phyloP scores from a whole-genome alignment of 2,888 invertebrate species.

The Theretra japonica region DNA sequence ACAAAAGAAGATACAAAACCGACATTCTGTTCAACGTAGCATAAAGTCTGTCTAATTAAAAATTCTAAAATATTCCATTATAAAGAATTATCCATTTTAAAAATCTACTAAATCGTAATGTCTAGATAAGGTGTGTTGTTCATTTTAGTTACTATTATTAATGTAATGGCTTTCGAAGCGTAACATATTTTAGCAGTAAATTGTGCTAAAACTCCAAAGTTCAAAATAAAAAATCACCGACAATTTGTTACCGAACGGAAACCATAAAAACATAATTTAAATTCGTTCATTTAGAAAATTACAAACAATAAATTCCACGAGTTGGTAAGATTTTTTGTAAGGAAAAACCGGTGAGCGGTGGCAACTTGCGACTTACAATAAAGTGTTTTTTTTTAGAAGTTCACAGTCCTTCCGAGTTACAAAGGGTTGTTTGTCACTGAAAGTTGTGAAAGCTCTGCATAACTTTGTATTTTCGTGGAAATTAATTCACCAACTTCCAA shows the following conservation, averaged over 20 bases:
- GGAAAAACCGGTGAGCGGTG: not conserved
- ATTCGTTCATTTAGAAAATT: slow-evolving; percentile 15
- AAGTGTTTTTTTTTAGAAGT: slow-evolving; percentile 5
- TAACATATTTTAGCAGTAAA: not conserved
- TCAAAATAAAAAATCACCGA: not conserved
- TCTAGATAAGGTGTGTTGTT: too few relatives aligned
- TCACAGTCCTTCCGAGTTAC: not conserved
- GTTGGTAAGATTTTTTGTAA: not conserved
- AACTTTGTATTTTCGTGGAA: not conserved
- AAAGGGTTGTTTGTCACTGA: slow-evolving; percentile 9
- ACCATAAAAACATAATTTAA: not conserved
- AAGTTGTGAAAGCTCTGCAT: not conserved
- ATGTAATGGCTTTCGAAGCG: not conserved
- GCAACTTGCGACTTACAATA: not conserved
- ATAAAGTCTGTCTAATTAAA: too few relatives aligned
- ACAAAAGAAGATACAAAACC: too few relatives aligned
- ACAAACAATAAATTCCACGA: slow-evolving; percentile 12
- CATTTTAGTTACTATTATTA: too few relatives aligned
- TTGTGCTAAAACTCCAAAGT: not conserved
- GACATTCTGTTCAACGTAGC: too few relatives aligned
- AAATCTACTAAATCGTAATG: too few relatives aligned
- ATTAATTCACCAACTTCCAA: not conserved
- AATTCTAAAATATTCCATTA: too few relatives aligned
- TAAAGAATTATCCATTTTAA: too few relatives aligned
- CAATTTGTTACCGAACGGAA: slow-evolving; percentile 7